Conservation (phyloP, 2,888 invertebrate species). For the Calephelis perditalis region DNA sequence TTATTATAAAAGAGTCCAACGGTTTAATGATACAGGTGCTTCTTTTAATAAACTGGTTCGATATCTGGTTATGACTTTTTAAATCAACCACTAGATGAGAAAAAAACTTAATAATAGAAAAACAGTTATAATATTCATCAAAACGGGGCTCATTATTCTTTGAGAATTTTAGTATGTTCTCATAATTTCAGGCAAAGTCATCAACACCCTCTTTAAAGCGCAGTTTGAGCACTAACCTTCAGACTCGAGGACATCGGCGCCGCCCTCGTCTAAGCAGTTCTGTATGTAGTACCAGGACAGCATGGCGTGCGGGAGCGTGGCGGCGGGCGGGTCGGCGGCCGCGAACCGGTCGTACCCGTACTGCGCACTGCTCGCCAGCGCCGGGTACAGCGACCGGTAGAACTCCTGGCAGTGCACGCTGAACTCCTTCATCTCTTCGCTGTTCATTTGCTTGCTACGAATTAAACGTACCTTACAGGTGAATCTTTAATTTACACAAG, state of each 20-base stretch:
- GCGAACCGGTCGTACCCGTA: slow-evolving; percentile 58
- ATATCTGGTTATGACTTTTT: no score
- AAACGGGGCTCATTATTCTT: no score
- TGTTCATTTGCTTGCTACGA: slow-evolving; percentile 30
- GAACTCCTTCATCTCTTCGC: slow-evolving; percentile 27
- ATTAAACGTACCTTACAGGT: no score
- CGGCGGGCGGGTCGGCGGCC: slow-evolving; percentile 36
- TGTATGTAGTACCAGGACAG: slow-evolving; percentile 57
- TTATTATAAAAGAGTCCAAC: no score
- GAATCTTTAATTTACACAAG: no score
- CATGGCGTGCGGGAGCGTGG: slow-evolving; percentile 35
- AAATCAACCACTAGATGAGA: no score
- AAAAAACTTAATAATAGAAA: no score
- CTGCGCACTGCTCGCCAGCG: slow-evolving; percentile 36
- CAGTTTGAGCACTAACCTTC: slow-evolving; percentile 40
- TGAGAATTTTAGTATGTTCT: no score
- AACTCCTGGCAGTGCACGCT: slow-evolving; percentile 52
- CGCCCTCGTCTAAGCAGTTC: slow-evolving; percentile 43
- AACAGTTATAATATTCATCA: no score
- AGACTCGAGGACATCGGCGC: slow-evolving; percentile 28
- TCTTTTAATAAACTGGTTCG: no score
- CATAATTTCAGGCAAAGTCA: no score
- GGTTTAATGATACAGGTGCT: no score
- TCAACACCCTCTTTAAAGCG: not conserved
- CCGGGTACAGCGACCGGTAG: slow-evolving; percentile 54